Evolutionary conservation across 1,140 invertebrate species (phyloP).

Genomic region (Tachypleus tridentatus): DNA sequence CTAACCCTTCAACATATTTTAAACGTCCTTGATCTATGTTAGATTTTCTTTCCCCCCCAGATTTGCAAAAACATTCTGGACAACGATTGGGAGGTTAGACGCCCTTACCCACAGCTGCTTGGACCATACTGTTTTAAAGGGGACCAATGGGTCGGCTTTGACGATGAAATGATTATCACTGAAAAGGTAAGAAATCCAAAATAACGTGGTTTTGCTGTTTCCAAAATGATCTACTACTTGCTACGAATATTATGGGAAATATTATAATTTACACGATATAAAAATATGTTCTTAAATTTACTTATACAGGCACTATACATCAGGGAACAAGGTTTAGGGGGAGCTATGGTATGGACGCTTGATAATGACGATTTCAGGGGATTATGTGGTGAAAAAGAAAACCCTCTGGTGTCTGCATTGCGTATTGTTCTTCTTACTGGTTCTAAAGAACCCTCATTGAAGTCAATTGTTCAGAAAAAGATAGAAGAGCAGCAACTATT

Average conservation of each 20-base stretch:
- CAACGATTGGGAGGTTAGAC: constrained; percentile 62
- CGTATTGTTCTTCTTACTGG: constrained; percentile 6
- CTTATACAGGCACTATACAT: constrained; percentile 60
- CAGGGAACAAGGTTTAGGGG: constrained; percentile 68
- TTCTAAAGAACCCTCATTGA: no score
- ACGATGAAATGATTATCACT: constrained; percentile 71
- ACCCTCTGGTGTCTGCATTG: constrained; percentile 21
- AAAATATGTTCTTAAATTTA: constrained; percentile 41
- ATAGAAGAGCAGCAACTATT: no score
- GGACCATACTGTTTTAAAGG: constrained; percentile 74
- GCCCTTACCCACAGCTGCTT: constrained; percentile 64
- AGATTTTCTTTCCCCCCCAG: constrained; percentile 37
- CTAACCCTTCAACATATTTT: no score
- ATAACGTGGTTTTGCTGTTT: no score
- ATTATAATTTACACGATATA: neutral
- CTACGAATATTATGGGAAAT: no score
- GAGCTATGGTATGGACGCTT: constrained; percentile 88
- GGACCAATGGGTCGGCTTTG: constrained; percentile 92
- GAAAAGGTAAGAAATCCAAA: constrained; percentile 44
- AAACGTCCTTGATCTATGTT: no score
- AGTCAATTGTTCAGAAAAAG: no score
- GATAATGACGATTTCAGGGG: constrained; percentile 80
- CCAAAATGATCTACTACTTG: no score
- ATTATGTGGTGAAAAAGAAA: constrained; percentile 21
- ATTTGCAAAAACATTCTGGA: constrained; percentile 65